phyloP scores from a whole-genome alignment of 2,113 vertebrate species.

The Pangasianodon hypophthalmus region DNA sequence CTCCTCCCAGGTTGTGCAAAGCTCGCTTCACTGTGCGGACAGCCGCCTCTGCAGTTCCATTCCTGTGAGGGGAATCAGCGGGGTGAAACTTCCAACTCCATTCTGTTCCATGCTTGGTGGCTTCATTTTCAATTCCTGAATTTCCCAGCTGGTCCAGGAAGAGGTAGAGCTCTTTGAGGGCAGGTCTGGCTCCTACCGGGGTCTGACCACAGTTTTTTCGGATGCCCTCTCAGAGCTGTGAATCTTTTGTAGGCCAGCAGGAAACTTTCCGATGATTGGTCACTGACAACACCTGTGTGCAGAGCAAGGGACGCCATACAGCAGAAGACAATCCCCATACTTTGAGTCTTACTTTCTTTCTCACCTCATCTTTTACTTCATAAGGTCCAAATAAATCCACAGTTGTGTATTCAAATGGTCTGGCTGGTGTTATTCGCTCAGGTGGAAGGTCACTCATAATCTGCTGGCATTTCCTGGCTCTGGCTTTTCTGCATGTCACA shows the following conservation, averaged over 20 bases:
- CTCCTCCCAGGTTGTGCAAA: slow-evolving; percentile 11
- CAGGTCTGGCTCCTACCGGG: neutral
- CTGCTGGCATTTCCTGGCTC: slow-evolving; percentile 6
- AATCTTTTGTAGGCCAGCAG: slow-evolving; percentile 43
- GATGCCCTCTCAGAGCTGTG: slow-evolving; percentile 40
- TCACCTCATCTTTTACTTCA: slow-evolving; percentile 40
- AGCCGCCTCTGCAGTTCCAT: slow-evolving; percentile 36
- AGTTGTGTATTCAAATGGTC: slow-evolving; percentile 44
- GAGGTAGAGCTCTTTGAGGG: neutral
- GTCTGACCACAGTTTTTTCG: slow-evolving; percentile 47
- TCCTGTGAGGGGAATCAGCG: slow-evolving; percentile 32
- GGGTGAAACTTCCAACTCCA: slow-evolving; percentile 27
- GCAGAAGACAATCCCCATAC: slow-evolving; percentile 45
- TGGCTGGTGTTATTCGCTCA: slow-evolving; percentile 7
- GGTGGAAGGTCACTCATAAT: slow-evolving; percentile 36
- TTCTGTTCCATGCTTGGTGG: neutral
- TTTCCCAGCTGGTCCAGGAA: slow-evolving; percentile 35
- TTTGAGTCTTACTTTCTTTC: slow-evolving; percentile 32
- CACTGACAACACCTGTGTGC: slow-evolving; percentile 10
- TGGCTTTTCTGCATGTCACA: slow-evolving; percentile 25
- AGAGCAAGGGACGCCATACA: slow-evolving; percentile 47
- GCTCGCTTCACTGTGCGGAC: slow-evolving; percentile 24
- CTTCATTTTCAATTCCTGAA: neutral
- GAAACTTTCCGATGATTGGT: slow-evolving; percentile 46
- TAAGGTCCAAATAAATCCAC: slow-evolving; percentile 48